Conservation (phyloP, 2,797 vertebrate species). For the Calcarius lapponicus region DNA sequence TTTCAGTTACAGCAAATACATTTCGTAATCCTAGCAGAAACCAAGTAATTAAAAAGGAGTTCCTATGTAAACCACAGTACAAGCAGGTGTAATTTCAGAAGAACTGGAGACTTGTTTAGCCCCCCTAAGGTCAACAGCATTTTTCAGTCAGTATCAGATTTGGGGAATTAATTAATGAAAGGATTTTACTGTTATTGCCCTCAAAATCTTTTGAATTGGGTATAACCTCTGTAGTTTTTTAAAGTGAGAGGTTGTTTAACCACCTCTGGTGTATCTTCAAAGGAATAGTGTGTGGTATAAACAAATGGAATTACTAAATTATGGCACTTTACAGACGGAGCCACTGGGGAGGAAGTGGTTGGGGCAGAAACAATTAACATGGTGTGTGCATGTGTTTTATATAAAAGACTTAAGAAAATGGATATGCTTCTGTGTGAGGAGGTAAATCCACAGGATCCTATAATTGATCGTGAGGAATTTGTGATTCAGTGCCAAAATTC, state of each 20-base stretch:
- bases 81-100: neutral
- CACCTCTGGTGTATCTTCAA: neutral
- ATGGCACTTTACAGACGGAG: neutral
- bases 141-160: neutral
- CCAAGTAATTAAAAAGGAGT: neutral
- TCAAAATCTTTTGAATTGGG: neutral
- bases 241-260: neutral
- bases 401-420: neutral
- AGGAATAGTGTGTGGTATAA: neutral
- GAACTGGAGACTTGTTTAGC: neutral
- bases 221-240: neutral
- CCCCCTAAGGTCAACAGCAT: neutral
- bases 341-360: neutral
- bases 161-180: neutral
- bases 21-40: neutral
- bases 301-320: neutral
- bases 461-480: neutral
- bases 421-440: neutral
- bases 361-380: neutral
- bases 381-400: neutral
- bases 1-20: neutral
- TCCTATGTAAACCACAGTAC: neutral
- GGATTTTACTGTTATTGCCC: neutral
- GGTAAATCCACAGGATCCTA: neutral
- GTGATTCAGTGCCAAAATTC: neutral